Base-by-base conservation (phyloP, 2,113 vertebrate genomes). In the Spea multiplicata region DNA sequence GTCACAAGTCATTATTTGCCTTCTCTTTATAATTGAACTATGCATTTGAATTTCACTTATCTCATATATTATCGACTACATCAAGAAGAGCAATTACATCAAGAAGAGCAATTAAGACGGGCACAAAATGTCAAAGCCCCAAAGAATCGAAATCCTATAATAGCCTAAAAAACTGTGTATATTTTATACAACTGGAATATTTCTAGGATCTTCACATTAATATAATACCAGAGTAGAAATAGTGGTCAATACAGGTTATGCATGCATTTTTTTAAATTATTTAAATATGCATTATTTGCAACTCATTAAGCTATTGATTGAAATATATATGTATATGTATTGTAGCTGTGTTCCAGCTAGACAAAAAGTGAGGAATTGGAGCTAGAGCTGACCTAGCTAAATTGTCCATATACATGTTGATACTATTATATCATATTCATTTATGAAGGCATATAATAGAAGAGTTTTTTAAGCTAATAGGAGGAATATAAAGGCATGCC, bases 11-110 rank as follows among this genome's bases (percentile, higher is more conserved):
- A 67, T 8, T 5, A 65, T 72, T 3, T 62, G 3, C 16, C 0
- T 3, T 73, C 71, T 81, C 76, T 62, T 7, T 9, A 69, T 82
- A 81, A 62, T 46, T 67, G 10, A 0, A 4, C 44, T 73, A 8
- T 17, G 0, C 64, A 66, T 52, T 81, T 55, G 80, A 12, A 44
- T 59, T 75, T 67, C 70, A 69, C 78, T 78, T 82, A 49, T 76
- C 59, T 73, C 67, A 13, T 2, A 0, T 53, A 7, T 83, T 81
- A n/a, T 71, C 73, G 82, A 82, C 1, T 62, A 70, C 17, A 61
- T 47, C 3, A 68, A 9, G 3, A 83, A 81, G 67, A n/a, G 1
- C 69, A 81, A 71, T 83, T 59, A 4, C 17, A 61, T 47, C 3
- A 68, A 9, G 3, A 83, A 81, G 67, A n/a, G 1, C 69, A 81